Evolutionary conservation across 2,113 vertebrate genomes (phyloP).

Genomic region (Gorsachius goisagi): DNA sequence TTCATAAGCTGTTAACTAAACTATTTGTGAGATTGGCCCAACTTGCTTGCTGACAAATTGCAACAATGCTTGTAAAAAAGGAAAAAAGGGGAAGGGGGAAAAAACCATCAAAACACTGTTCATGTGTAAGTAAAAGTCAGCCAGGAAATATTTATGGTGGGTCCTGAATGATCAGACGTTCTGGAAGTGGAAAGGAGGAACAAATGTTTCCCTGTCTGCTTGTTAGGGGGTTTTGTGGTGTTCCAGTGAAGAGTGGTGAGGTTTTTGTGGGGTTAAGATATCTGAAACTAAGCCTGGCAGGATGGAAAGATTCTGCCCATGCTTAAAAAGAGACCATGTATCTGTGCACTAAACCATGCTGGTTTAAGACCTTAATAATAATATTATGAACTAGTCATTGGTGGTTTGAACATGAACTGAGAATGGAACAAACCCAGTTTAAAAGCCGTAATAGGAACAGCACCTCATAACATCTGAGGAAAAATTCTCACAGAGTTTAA

Average conservation of each 20-base stretch:
- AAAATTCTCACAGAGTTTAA: background rate
- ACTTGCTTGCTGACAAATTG: conserved; percentile 44
- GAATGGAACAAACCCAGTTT: background rate
- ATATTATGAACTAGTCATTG: background rate
- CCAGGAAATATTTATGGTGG: background rate
- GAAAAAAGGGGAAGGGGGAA: background rate
- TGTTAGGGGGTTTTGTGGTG: conserved; percentile 46
- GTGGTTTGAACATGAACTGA: conserved; percentile 1
- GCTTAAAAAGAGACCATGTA: background rate
- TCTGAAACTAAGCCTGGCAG: conserved; percentile 23
- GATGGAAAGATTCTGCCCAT: background rate
- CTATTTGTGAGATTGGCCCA: background rate
- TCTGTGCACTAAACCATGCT: background rate
- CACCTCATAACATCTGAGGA: background rate
- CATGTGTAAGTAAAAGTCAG: background rate
- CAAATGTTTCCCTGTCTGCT: conserved; percentile 30
- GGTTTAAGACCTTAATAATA: conserved; percentile 16
- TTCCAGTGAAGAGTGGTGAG: conserved; percentile 11
- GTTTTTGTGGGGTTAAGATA: conserved; percentile 21
- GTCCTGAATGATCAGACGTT: background rate
- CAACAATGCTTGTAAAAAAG: background rate
- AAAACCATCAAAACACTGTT: background rate
- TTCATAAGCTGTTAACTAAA: conserved; percentile 48
- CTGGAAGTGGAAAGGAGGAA: conserved; percentile 25
- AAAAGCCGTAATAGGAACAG: background rate